Base-by-base conservation (phyloP, 2,797 vertebrate genomes). In the Sparidentex hasta region DNA sequence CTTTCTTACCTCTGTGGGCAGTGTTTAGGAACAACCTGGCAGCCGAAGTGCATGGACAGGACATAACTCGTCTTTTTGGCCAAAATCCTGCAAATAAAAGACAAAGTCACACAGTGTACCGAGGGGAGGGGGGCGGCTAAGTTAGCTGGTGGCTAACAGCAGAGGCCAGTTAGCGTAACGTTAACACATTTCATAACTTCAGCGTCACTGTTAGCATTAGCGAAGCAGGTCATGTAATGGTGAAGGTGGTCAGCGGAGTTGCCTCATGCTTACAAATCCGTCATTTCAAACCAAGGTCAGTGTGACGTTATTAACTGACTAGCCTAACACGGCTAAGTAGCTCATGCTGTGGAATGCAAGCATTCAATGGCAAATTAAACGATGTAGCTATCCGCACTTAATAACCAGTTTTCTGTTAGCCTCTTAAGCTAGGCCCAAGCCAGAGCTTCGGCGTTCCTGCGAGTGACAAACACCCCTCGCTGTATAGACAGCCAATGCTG, bases 11-110 rank as follows among this genome's bases (percentile, higher is more conserved):
- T 95, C 92, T 94, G 44, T 94, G 92, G 1, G 92, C 92, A 21
- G 93, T 90, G 81, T 87, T 90, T 2, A 95, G 70, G 29, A 96
- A 87, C 82, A 94, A 75, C 76, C 93, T 93, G 72, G 89, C 94
- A 69, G 94, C 94, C 43, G 94, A 91, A n/a, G 92, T 86, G 76
- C 94, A 95, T 1, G 94, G 82, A 73, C 95, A 95, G 85, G 94
- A 94, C 95, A 96, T 96, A 43, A 51, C 84, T 86, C 74, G 20
- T 69, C 75, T 71, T 78, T 38, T 74, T 25, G 58, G 56, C 17
- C 21, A 76, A 81, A 84, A 71, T 44, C 84, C 90, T 90, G 27
- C 27, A 83, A 85, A 77, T 0, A 51, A 84, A 84, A 33, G n/a
- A 46, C 0, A 13, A 46, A 51, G 75, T 8, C 71, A 44, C 33